Evolutionary conservation across 2,797 vertebrate genomes (phyloP), one percentile per base, ranked within the genome.

Genomic region (Acanthurus leucopareius): DNA sequence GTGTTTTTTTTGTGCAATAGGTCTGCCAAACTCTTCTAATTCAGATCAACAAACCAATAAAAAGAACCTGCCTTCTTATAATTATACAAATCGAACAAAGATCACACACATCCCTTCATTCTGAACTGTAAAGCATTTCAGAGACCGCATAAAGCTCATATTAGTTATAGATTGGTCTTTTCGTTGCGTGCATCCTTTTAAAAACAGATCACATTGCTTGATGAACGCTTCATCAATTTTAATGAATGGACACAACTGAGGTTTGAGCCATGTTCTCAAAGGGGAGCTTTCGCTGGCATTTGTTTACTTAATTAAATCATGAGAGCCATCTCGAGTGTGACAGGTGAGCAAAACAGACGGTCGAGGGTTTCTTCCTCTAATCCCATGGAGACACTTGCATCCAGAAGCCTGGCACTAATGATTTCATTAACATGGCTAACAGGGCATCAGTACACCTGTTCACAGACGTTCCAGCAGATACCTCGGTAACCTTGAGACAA

Each of bases 351-450:
- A 91, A 94, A 91, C 92, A 95, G 93, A 94, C 88, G 85, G 91
- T 69, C 82, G 73, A 84, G 83, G 65, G 57, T 86, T 85, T 87
- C 87, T 90, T 86, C 69, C 70, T 75, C 72, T 60, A 86, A 89
- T 90, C 87, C 93, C 91, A 40, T 25, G 32, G 94, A 94, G 93
- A 92, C 84, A 69, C 86, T 87, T 65, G 75, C 83, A 83, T 89
- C 85, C 81, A 86, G 79, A 86, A 91, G 83, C 82, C 86, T 94
- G 93, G 89, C 94, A 91, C 91, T 94, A 92, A 95, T 94, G 88
- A 93, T 93, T 94, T 92, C 90, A 95, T 95, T 92, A 94, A 94
- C 92, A 94, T 91, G 90, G 88, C 88, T 92, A 93, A 93, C 86
- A 84, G 91, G 94, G 88, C 90, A 90, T 86, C 79, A 60, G 74